Percentiles rank a stretch among this genome's conserved stretches.
These are phyloP conservation scores for Rhingia campestris DNA, from an alignment of 2,888 invertebrate species.

Conservation along the genomic window DNA sequence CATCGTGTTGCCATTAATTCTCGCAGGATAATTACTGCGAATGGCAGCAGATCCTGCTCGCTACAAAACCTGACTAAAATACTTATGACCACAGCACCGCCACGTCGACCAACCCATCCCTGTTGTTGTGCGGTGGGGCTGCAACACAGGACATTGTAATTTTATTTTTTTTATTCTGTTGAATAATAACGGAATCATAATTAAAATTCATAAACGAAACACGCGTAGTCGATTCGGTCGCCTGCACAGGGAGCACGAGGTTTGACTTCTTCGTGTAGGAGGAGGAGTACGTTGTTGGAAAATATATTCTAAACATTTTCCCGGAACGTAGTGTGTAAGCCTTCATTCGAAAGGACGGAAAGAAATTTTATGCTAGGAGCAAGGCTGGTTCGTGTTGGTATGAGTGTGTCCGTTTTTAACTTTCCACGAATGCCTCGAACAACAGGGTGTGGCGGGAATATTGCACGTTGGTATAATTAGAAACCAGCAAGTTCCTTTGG, in stretches of 20 bases:
- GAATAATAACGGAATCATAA: constrained; percentile 16
- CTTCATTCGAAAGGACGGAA: constrained; percentile 27
- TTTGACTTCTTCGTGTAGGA: background rate
- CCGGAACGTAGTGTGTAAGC: constrained; percentile 10
- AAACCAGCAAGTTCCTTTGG: constrained; percentile 45
- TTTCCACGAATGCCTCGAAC: constrained; percentile 18
- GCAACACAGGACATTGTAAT: background rate
- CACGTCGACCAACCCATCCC: background rate
- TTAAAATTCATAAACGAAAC: constrained; percentile 57
- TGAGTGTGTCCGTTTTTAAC: constrained; percentile 12
- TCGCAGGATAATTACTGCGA: constrained; percentile 60
- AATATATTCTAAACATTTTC: constrained; percentile 26
- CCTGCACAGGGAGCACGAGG: background rate
- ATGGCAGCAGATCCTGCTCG: constrained; percentile 38
- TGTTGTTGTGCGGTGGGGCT: background rate
- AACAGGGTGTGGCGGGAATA: constrained; percentile 19
- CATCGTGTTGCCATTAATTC: constrained; percentile 62
- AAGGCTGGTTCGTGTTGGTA: background rate
- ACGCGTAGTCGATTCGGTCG: constrained; percentile 33
- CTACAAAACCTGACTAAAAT: constrained; percentile 54
- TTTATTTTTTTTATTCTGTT: constrained; percentile 1
- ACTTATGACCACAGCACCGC: constrained; percentile 38
- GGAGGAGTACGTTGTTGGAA: background rate
- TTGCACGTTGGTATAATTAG: constrained; percentile 53
- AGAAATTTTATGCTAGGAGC: background rate